phyloP scores from a whole-genome alignment of 2,888 invertebrate species.

The Monopis laevigella region DNA sequence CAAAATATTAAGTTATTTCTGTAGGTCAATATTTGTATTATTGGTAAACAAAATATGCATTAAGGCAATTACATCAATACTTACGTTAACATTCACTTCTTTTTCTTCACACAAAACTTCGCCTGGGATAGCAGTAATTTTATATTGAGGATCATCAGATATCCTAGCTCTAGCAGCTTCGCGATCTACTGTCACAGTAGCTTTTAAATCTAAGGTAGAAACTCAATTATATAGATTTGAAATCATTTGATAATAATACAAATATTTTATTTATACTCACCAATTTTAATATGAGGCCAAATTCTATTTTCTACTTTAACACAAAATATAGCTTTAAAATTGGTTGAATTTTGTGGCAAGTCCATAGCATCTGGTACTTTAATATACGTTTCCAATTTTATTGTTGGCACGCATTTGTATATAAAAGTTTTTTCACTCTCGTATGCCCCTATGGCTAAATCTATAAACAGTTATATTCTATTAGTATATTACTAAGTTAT shows the following conservation, averaged over 20 bases:
- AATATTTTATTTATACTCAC: conserved; percentile 27
- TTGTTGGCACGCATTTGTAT: conserved; percentile 50
- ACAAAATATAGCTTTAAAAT: conserved; percentile 47
- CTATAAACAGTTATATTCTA: too few species aligned
- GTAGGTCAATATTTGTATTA: not conserved
- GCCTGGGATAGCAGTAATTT: conserved; percentile 31
- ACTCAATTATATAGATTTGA: too few species aligned
- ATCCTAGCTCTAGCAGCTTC: conserved; percentile 38
- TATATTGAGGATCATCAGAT: conserved; percentile 33
- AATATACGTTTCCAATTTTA: conserved; percentile 34
- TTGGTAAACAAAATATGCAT: conserved; percentile 13
- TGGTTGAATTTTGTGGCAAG: conserved; percentile 40
- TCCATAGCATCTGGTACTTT: conserved; percentile 43
- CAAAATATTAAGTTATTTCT: conserved; percentile 26
- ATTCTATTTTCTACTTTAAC: conserved; percentile 27
- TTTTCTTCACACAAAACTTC: conserved; percentile 40
- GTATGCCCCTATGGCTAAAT: conserved; percentile 69
- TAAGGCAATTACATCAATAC: conserved; percentile 9
- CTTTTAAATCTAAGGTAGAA: conserved; percentile 42
- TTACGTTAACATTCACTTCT: conserved; percentile 43
- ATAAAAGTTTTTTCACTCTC: conserved; percentile 64
- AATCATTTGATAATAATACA: too few species aligned
- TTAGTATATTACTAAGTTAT: too few species aligned
- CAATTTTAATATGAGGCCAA: conserved; percentile 34
- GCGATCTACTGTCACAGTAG: conserved; percentile 37